A percentile compares a stretch with the other conserved stretches of the same genome.
These are phyloP conservation scores for Rhamphomyia laevipes DNA, from an alignment of 2,888 invertebrate genomes.

Conservation along the genomic window DNA sequence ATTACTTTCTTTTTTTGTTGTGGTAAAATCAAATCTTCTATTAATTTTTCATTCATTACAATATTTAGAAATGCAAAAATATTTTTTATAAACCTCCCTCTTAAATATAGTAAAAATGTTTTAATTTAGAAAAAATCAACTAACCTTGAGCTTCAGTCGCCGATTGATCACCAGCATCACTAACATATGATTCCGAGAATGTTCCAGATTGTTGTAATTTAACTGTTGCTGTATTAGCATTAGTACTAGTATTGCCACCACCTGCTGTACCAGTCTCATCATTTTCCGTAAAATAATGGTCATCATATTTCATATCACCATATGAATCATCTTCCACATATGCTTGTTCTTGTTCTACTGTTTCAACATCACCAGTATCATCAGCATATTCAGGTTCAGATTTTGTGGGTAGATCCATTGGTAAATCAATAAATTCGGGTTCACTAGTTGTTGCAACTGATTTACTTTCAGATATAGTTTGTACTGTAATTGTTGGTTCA, in stretches of 20 bases:
- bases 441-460: slow-evolving; percentile 26
- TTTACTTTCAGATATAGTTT: slow-evolving; percentile 39
- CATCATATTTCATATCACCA: slow-evolving; percentile 47
- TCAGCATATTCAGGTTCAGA: slow-evolving; percentile 55
- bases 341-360: slow-evolving; percentile 49
- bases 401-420: slow-evolving; percentile 47
- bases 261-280: slow-evolving; percentile 29
- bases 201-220: slow-evolving; percentile 26
- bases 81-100: too few species aligned
- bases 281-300: slow-evolving; percentile 38
- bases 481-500: slow-evolving; percentile 42
- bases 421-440: slow-evolving; percentile 38
- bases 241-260: slow-evolving; percentile 21
- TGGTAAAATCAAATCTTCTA: too few species aligned
- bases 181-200: slow-evolving; percentile 33
- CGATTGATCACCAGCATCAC: slow-evolving; percentile 34
- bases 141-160: slow-evolving; percentile 40
- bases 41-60: too few species aligned
- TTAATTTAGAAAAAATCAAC: slow-evolving; percentile 20
- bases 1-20: too few species aligned
- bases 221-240: slow-evolving; percentile 25
- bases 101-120: too few species aligned
- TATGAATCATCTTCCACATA: slow-evolving; percentile 56
- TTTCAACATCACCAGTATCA: slow-evolving; percentile 50
- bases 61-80: too few species aligned